Base-by-base conservation (phyloP, 2,888 invertebrate species). In the Phengaris arion region DNA sequence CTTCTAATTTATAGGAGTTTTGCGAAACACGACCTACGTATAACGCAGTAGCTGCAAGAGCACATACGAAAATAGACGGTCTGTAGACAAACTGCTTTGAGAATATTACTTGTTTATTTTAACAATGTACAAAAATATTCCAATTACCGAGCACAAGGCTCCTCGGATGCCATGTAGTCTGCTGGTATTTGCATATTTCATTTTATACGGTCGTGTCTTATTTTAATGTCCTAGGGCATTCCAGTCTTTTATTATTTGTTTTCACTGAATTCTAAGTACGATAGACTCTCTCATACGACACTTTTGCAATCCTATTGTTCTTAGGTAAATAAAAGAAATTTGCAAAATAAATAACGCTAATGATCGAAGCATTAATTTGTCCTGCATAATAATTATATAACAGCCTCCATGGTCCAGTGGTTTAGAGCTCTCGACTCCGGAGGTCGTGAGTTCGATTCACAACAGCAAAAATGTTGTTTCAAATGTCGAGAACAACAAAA, bases 131-230 rank as follows among this genome's bases (percentile, higher is more conserved):
- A 68, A 68, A 68, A 68, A 46, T 68, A 46, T 68, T 46, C 68
- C 68, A 68, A 68, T 46, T 68, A 68, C n/a, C 69, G 48, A n/a
- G 48, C 69, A 69, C n/a, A 69, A 48, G 48, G 69, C 48, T 69
- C 48, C 69, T 48, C 46, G 69, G 22, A 48, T 46, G 48, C 69
- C 48, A 48, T 15, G 69, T 48, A 59, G 22, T 5, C 68, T 35
- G 22, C n/a, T 12, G 6, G 45, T 46, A 48, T 46, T 48, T 69
- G 69, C 48, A 48, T 69, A 48, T 69, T 48, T 69, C 69, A 69
- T 69, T 69, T 69, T 69, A 48, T 69, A 69, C 69, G 48, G 15
- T 46, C 69, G 69, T 69, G 68, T 35, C n/a, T 68, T 68, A 48
- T 69, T 46, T 69, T 48, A 69, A 69, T 69, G 69, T 69, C 48